Evolutionary conservation across 2,797 vertebrate genomes (phyloP), one percentile per base, ranked within the genome.

Genomic region (Adrianichthys oophorus): DNA sequence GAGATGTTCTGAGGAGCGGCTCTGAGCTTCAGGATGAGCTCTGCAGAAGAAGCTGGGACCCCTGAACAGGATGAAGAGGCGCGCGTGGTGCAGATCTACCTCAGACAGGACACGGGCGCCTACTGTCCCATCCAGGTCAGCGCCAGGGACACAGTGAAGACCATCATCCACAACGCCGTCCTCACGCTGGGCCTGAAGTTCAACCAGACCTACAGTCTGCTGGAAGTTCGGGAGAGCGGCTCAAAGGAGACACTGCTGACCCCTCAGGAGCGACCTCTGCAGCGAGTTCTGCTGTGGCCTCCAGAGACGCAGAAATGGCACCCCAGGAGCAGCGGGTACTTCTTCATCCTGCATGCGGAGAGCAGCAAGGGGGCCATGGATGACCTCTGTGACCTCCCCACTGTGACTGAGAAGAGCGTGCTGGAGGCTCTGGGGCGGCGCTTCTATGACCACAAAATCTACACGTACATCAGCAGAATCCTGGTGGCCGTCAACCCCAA

Each of bases 401-500:
- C 88, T 63, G 74, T 97, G 64, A 95, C 91, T 0, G 94, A 97
- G 79, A 82, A 86, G 4, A 88, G 65, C 0, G 89, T 98, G 13
- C 80, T 98, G 55, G 82, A 90, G 51, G 90, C 89, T 14, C 89
- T 99, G 52, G 91, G 86, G 15, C 78, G 82, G 19, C 96, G 97
- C 70, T 99, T 99, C 84, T 64, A 88, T 5, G 90, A 90, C 29
- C 91, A 87, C 43, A 94, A 95, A 68, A 98, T 99, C 81, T 99
- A 99, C 85, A 99, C 96, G 0, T 98, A 96, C 0, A 93, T 92
- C 0, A 88, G 94, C n/a, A 94, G 93, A 62, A 94, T 98, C 82
- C 93, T 99, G 12, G 86, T 99, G 14, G 95, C 96, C 1, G 75
- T 99, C 68, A 99, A 99, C 73, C 97, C 97, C 59, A 97, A 97